phyloP scores from a whole-genome alignment of 2,888 invertebrate species.

The Eristalis pertinax region DNA sequence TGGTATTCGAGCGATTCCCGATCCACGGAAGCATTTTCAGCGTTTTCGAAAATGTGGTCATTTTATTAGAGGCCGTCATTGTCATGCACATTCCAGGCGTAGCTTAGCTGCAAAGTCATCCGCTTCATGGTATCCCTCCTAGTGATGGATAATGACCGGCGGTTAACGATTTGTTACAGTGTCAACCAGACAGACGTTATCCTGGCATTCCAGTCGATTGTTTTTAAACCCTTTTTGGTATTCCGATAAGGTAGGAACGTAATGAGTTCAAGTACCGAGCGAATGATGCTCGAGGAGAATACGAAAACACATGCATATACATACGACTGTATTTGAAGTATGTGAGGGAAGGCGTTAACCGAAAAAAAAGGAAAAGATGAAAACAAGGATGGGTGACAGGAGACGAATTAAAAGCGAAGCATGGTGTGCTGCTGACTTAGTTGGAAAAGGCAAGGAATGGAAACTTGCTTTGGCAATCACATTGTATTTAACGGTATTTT shows the following conservation, averaged over 20 bases:
- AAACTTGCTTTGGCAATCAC: conserved; percentile 35
- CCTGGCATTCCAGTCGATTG: conserved; percentile 28
- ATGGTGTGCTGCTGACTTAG: conserved; percentile 17
- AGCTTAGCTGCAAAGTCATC: not conserved
- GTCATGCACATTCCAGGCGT: not conserved
- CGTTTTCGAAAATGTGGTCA: conserved; percentile 23
- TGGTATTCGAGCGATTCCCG: not conserved
- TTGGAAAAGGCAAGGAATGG: not conserved
- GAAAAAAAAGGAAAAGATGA: not conserved
- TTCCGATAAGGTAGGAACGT: conserved; percentile 34
- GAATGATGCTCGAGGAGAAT: not conserved
- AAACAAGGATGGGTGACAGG: conserved; percentile 17
- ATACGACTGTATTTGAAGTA: not conserved
- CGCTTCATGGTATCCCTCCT: not conserved
- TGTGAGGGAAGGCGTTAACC: not conserved
- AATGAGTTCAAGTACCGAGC: conserved; percentile 44
- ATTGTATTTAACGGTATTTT: conserved; percentile 43
- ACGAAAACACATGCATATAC: not conserved
- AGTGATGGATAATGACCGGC: conserved; percentile 52
- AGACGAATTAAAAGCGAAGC: conserved; percentile 45
- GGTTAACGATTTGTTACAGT: conserved; percentile 53
- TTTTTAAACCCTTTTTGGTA: conserved; percentile 43
- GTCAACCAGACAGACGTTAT: conserved; percentile 39
- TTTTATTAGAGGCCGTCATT: conserved; percentile 31
- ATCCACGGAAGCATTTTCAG: not conserved